phyloP scores from a whole-genome alignment of 2,113 vertebrate genomes.

The Genyomyrus donnyi region DNA sequence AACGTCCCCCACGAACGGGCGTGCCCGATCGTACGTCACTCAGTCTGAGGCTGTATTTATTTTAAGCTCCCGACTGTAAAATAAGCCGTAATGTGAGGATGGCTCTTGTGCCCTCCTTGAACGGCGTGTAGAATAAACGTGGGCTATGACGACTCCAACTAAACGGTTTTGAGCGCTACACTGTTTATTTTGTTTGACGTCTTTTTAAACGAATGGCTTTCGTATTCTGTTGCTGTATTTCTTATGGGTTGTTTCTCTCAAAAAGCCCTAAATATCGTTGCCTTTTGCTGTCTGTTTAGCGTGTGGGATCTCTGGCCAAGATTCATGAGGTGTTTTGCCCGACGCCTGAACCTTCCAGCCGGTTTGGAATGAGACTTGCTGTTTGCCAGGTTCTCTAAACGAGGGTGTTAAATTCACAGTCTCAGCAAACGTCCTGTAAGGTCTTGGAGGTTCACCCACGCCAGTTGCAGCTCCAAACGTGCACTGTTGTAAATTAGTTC shows the following conservation, averaged over 20 bases:
- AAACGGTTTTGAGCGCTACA: constrained; percentile 9
- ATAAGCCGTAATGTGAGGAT: constrained; percentile 18
- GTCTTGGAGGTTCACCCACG: neutral
- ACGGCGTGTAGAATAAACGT: constrained; percentile 14
- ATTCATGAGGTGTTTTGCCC: neutral
- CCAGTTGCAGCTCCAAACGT: neutral
- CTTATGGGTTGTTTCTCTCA: neutral
- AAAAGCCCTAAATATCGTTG: neutral
- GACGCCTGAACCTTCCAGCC: neutral
- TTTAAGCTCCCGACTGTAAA: constrained; percentile 5
- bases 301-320: neutral
- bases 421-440: neutral
- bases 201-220: neutral
- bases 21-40: neutral
- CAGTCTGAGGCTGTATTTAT: neutral
- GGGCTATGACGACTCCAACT: neutral
- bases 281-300: neutral
- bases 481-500: neutral
- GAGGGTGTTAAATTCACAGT: neutral
- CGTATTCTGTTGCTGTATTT: neutral
- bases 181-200: neutral
- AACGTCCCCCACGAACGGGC: neutral
- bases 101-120: neutral
- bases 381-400: neutral
- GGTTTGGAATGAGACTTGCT: neutral